Base-by-base conservation (phyloP, 2,797 vertebrate species). In the Amazona finschi region DNA sequence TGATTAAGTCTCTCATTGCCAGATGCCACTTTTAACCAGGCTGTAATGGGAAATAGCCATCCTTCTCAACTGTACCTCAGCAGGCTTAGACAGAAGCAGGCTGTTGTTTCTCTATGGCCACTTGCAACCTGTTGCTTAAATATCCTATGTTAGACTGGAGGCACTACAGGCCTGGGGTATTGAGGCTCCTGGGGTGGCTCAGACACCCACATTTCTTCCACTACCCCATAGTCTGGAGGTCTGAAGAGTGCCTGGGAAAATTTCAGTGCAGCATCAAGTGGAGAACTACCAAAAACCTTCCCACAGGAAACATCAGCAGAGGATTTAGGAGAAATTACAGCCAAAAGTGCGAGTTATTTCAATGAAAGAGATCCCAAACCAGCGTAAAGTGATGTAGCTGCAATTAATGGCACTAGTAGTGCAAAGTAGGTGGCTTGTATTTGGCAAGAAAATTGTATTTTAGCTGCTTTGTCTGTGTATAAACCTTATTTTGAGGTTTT, bases 41-140 rank as follows among this genome's bases (percentile, higher is more conserved):
- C 57, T 87, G 76, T 12, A 53, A 36, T 4, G 76, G 91, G 91
- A 89, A 90, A 94, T 50, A 94, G 74, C 83, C 84, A 85, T 87
- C 84, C 60, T 67, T 67, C 71, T 64, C 4, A 0, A 36, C 30
- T 24, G 50, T 72, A 82, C 53, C 86, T 96, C 91, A 77, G 78
- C 78, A 71, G 84, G 64, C 21, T 55, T 22, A 52, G 81, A 21
- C 64, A 73, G 33, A 18, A 82, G 72, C 43, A 36, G 58, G n/a
- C 15, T 3, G n/a, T 15, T 69, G 6, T 36, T 86, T 41, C 83
- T 65, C 19, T n/a, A 2, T 3, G 36, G 46, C 61, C 69, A 36
- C 11, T 85, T 76, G 39, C 25, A 74, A 77, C 58, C 27, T 46
- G 9, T 46, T 71, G 11, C 36, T 84, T 71, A 27, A 65, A 44